A percentile compares a stretch with the other conserved stretches of the same genome.
phyloP scores from a whole-genome alignment of 2,797 vertebrate genomes.

The Lacerta agilis region DNA sequence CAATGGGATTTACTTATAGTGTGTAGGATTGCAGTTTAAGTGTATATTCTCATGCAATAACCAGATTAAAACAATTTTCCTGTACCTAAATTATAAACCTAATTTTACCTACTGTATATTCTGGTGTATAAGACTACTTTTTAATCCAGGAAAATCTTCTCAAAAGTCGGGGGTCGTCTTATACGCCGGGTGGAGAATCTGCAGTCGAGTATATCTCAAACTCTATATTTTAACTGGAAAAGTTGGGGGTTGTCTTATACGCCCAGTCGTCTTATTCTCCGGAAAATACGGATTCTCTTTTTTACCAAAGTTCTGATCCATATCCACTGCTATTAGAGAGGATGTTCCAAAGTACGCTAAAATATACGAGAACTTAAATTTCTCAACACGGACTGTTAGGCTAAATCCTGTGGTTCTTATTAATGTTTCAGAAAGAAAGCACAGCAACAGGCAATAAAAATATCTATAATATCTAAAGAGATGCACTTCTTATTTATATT shows the following conservation, averaged over 20 bases:
- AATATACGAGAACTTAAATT: slow-evolving; percentile 36
- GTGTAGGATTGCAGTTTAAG: too few relatives aligned
- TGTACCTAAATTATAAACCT: slow-evolving; percentile 38
- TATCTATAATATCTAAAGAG: slow-evolving; percentile 9
- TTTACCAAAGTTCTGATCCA: slow-evolving; percentile 11
- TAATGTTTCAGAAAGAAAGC: slow-evolving; percentile 36
- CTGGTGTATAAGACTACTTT: too few relatives aligned
- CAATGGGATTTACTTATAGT: too few relatives aligned
- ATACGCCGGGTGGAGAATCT: too few relatives aligned
- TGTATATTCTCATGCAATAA: neutral
- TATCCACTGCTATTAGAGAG: slow-evolving; percentile 28
- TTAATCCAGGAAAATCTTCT: too few relatives aligned
- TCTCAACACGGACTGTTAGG: neutral
- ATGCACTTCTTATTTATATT: slow-evolving; percentile 13
- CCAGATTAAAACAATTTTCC: neutral
- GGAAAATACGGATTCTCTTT: neutral
- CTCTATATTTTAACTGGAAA: too few relatives aligned
- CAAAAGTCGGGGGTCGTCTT: too few relatives aligned
- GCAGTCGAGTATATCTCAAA: too few relatives aligned
- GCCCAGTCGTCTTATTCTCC: too few relatives aligned
- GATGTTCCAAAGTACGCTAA: slow-evolving; percentile 20
- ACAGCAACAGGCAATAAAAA: slow-evolving; percentile 23
- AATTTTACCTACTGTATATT: neutral
- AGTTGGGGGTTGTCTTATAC: too few relatives aligned
- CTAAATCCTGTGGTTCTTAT: slow-evolving; percentile 30